These are phyloP conservation scores for Seira musarum DNA, from an alignment of 2,888 invertebrate species.

Conservation along the genomic window DNA sequence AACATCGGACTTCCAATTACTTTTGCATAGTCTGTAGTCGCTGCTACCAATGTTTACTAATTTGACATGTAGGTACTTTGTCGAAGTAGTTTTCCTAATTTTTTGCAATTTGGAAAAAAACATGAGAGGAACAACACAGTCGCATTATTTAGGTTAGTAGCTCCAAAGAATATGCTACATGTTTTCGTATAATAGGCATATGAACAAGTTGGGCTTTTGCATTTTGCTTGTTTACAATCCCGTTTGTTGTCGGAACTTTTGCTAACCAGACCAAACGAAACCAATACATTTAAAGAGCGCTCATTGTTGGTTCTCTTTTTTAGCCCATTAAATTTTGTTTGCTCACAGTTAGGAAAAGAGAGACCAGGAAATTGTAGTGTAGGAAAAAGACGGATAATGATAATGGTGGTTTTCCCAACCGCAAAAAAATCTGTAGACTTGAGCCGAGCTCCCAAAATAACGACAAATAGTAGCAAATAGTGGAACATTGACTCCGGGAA, in stretches of 20 bases:
- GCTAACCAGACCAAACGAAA: neutral
- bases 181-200: no score
- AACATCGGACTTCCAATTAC: neutral
- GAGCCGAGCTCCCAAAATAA: no score
- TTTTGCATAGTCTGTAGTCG: neutral
- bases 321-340: constrained; percentile 32
- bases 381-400: constrained; percentile 29
- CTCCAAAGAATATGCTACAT: constrained; percentile 5
- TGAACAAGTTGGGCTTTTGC: neutral
- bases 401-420: constrained; percentile 27
- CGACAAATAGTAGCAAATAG: neutral
- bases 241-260: constrained; percentile 2
- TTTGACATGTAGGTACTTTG: neutral
- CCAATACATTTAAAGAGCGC: no score
- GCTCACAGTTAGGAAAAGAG: constrained; percentile 17
- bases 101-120: neutral
- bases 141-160: neutral
- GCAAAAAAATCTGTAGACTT: constrained; percentile 1
- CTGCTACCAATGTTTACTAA: neutral
- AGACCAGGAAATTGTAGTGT: constrained; percentile 18
- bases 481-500: neutral
- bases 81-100: neutral
- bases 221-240: neutral
- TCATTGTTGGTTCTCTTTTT: constrained; percentile 17
- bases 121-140: neutral